Conservation (phyloP, 1,140 invertebrate genomes). For the Aphis gossypii region DNA sequence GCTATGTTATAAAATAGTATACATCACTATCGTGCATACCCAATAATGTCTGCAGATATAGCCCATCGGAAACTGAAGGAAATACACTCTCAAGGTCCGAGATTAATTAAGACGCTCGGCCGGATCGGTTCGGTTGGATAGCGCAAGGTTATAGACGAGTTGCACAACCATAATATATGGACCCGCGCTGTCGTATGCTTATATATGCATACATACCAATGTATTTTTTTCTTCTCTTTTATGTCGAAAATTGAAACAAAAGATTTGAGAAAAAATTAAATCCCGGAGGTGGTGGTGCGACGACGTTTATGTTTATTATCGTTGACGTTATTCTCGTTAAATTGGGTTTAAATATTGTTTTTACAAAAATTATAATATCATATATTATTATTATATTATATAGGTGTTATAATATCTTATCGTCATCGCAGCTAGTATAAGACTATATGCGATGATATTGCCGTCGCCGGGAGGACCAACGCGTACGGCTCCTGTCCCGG, state of each 20-base stretch:
- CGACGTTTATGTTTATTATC: neutral
- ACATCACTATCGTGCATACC: neutral
- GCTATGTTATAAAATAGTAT: neutral
- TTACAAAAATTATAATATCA: neutral
- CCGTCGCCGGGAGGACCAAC: neutral
- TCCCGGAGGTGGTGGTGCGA: neutral
- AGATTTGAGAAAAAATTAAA: neutral
- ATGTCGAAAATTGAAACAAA: neutral
- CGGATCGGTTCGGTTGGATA: neutral
- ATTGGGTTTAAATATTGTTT: neutral
- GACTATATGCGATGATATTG: neutral
- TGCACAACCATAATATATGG: constrained; percentile 6
- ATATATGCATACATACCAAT: neutral
- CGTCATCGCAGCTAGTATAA: neutral
- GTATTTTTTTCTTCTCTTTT: neutral
- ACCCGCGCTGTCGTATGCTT: neutral
- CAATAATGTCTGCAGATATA: neutral
- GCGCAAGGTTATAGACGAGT: constrained; percentile 33
- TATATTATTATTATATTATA: neutral
- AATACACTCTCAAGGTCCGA: neutral
- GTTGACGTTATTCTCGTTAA: neutral
- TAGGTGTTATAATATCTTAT: neutral
- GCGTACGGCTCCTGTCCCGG: neutral
- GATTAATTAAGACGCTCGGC: constrained; percentile 39
- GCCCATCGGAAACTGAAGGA: neutral